phyloP scores from a whole-genome alignment of 2,797 vertebrate species.

The Yasuhikotakia modesta region DNA sequence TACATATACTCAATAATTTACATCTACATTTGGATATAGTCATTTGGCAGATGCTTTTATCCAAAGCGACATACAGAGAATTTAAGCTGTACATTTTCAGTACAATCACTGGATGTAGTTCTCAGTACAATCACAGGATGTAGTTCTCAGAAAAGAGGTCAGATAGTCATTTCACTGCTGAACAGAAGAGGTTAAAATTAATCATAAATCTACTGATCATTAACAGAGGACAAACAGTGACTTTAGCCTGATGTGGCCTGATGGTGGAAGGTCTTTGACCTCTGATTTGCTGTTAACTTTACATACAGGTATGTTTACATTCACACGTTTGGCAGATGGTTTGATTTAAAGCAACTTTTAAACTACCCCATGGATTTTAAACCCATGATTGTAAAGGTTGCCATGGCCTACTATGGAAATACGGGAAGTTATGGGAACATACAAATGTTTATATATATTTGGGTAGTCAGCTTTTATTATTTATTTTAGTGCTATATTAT shows the following conservation, averaged over 20 bases:
- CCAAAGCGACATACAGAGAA: too few relatives aligned
- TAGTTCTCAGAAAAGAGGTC: conserved; percentile 40
- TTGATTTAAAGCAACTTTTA: neutral
- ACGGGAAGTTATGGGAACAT: neutral
- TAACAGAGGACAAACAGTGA: conserved; percentile 77
- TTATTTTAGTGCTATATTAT: neutral
- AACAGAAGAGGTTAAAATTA: conserved; percentile 56
- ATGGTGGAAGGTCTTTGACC: conserved; percentile 69
- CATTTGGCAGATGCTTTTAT: too few relatives aligned
- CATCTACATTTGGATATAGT: too few relatives aligned
- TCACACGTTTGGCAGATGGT: neutral
- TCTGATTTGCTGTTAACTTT: conserved; percentile 8
- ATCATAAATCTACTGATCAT: conserved; percentile 68
- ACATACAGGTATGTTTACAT: neutral
- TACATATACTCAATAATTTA: conserved; percentile 7
- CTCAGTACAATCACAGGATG: conserved; percentile 15
- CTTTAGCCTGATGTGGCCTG: conserved; percentile 71
- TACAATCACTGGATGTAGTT: conserved; percentile 27
- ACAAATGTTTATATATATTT: neutral
- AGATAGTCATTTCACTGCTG: neutral
- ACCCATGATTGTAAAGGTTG: too few relatives aligned
- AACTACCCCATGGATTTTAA: neutral
- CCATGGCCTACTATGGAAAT: too few relatives aligned
- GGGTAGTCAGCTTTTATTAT: neutral
- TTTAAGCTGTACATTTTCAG: too few relatives aligned